These are phyloP conservation scores for Chaetura pelagica DNA, from an alignment of 2,113 vertebrate genomes.

Conservation along the genomic window DNA sequence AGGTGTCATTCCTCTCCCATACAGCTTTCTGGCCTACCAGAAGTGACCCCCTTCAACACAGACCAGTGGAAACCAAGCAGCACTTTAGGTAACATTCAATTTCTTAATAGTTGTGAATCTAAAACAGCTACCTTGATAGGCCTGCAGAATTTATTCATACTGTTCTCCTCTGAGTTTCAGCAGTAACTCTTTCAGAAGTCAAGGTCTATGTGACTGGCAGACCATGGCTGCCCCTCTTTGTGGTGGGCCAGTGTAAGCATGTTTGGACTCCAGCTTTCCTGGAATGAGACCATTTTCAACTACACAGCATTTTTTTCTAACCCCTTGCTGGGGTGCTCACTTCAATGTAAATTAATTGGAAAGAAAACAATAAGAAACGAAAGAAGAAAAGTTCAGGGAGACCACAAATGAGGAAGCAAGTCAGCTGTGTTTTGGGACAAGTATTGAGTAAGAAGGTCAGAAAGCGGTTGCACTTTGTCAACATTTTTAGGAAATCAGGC, in stretches of 20 bases:
- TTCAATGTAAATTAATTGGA: neutral
- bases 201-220: neutral
- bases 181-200: neutral
- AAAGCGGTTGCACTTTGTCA: neutral
- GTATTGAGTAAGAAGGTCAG: neutral
- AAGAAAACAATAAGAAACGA: neutral
- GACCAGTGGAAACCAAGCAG: neutral
- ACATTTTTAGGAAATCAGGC: neutral
- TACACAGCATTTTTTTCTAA: neutral
- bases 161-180: neutral
- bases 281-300: neutral
- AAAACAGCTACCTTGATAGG: neutral
- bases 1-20: neutral
- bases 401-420: neutral
- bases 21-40: neutral
- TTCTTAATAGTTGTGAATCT: neutral
- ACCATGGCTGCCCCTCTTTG: neutral
- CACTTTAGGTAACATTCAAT: neutral
- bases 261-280: neutral
- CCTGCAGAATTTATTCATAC: neutral
- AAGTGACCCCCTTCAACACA: neutral
- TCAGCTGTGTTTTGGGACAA: neutral
- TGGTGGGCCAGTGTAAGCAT: neutral
- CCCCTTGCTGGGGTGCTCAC: neutral
- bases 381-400: neutral